Conservation (phyloP, 1,140 invertebrate genomes). For the Ladona fulva region DNA sequence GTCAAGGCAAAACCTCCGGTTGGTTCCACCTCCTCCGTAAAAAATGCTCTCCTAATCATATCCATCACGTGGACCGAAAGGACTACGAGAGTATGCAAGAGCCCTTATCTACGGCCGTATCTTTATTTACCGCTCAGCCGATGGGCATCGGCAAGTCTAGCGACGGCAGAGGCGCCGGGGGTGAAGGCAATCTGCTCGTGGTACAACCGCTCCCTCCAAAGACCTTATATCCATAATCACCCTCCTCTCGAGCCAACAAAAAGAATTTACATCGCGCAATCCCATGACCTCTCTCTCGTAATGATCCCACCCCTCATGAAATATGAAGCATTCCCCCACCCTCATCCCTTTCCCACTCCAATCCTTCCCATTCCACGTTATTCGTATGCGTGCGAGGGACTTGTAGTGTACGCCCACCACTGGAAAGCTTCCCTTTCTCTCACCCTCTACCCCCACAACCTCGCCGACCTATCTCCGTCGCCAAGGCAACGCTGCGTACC, state of each 20-base stretch:
- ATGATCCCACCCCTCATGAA: not conserved
- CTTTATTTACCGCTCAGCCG: too few species aligned
- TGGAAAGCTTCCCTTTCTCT: not conserved
- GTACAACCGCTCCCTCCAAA: not conserved
- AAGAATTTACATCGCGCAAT: not conserved
- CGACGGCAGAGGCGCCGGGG: too few species aligned
- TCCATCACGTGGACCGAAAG: too few species aligned
- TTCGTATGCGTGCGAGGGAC: too few species aligned
- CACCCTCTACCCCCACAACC: not conserved
- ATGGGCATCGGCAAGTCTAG: too few species aligned
- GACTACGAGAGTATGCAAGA: too few species aligned
- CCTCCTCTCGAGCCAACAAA: not conserved
- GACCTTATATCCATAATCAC: not conserved
- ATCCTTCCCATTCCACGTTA: too few species aligned
- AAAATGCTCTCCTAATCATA: too few species aligned
- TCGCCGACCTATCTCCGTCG: not conserved
- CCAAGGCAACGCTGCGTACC: not conserved
- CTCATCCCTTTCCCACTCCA: not conserved
- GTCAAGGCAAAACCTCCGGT: too few species aligned
- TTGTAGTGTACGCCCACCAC: too few species aligned
- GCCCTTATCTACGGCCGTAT: too few species aligned
- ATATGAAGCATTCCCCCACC: not conserved
- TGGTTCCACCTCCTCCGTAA: too few species aligned
- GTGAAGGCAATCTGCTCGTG: not conserved
- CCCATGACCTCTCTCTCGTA: not conserved